phyloP scores from a whole-genome alignment of 2,113 vertebrate species.

The Pterocles burchelli region DNA sequence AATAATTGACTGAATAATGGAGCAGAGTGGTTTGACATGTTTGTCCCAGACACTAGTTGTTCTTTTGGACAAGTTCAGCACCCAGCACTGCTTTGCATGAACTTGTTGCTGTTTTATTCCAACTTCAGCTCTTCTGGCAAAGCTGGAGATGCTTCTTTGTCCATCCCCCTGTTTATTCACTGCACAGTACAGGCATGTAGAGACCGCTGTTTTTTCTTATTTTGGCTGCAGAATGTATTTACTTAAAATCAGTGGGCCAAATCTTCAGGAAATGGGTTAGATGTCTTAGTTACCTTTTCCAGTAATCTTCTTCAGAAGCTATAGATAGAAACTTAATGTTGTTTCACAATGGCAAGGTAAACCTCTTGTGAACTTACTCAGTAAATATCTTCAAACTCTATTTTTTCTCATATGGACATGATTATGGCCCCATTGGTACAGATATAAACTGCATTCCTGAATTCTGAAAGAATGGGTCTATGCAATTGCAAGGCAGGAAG shows the following conservation, averaged over 20 bases:
- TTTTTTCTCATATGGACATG: neutral
- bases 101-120: neutral
- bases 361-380: neutral
- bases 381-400: neutral
- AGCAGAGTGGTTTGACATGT: neutral
- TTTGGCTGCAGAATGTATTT: neutral
- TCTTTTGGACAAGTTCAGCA: neutral
- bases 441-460: neutral
- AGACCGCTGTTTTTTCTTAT: neutral
- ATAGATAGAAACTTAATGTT: neutral
- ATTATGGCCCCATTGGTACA: accelerated
- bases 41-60: accelerated
- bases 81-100: neutral
- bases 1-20: neutral
- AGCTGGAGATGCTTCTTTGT: neutral
- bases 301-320: neutral
- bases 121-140: neutral
- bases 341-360: neutral
- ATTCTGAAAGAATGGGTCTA: neutral
- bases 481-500: neutral
- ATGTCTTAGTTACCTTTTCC: neutral
- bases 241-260: neutral
- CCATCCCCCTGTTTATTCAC: neutral
- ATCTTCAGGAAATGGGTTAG: neutral
- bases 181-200: accelerated